phyloP scores from a whole-genome alignment of 2,113 vertebrate species.

The cattle (Bos taurus) region ARS-UCD2.0 NC_037350.1:48869001-48869500 shows the following conservation, averaged over 20 bases:
- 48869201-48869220: background rate
- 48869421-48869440: background rate
- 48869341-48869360: background rate
- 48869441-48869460: too few species aligned
- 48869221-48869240: rapidly evolving
- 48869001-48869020: background rate
- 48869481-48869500: background rate
- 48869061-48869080: conserved; percentile 12
- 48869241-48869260: background rate
- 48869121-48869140: conserved; percentile 2
- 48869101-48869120: conserved; percentile 8
- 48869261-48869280: background rate
- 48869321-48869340: background rate
- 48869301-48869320: background rate
- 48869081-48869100: conserved; percentile 19
- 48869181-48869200: background rate
- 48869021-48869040: background rate
- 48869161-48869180: conserved; percentile 24
- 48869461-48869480: background rate
- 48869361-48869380: background rate
- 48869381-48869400: background rate
- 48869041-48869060: background rate
- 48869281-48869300: background rate
- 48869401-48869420: background rate
- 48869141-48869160: conserved; percentile 7